Conservation (phyloP, 1,140 invertebrate species). For the Archegozetes longisetosus region DNA sequence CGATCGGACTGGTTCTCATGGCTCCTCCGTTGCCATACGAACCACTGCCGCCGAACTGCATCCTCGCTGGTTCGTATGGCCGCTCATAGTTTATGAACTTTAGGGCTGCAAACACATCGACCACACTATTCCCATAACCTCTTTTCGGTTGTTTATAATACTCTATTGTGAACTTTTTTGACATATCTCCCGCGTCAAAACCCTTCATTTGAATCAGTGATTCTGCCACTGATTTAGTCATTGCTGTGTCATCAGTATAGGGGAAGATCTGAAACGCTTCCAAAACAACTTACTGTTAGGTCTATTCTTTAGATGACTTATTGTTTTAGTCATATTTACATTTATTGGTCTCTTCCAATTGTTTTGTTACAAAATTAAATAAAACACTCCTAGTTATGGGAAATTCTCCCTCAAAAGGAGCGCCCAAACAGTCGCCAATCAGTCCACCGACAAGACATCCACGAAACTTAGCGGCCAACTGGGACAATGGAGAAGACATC, state of each 20-base stretch:
- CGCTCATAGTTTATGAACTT: conserved; percentile 40
- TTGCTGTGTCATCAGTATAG: conserved; percentile 61
- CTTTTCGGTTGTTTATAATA: conserved; percentile 44
- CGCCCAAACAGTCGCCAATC: conserved; percentile 53
- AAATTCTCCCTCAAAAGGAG: conserved; percentile 45
- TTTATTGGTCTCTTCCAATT: conserved; percentile 32
- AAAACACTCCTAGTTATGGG: conserved; percentile 36
- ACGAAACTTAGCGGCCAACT: conserved; percentile 17
- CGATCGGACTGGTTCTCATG: conserved; percentile 54
- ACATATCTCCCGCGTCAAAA: conserved; percentile 28
- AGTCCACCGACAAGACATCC: conserved; percentile 49
- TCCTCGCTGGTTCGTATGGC: conserved; percentile 42
- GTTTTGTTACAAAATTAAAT: conserved; percentile 39
- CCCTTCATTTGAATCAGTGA: conserved; percentile 43
- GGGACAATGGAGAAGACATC: not conserved
- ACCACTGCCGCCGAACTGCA: conserved; percentile 51
- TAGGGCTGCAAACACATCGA: conserved; percentile 45
- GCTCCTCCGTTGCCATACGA: conserved; percentile 59
- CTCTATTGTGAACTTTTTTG: conserved; percentile 42
- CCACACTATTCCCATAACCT: conserved; percentile 46
- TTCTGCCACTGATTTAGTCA: conserved; percentile 46
- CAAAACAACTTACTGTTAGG: not conserved
- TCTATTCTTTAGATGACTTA: too few relatives aligned
- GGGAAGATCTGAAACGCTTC: conserved; percentile 38
- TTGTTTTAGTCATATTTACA: conserved; percentile 4